Base-by-base conservation (phyloP, 92 coral and sea anemone genomes). In the Palythoa caribaeorum region DNA sequence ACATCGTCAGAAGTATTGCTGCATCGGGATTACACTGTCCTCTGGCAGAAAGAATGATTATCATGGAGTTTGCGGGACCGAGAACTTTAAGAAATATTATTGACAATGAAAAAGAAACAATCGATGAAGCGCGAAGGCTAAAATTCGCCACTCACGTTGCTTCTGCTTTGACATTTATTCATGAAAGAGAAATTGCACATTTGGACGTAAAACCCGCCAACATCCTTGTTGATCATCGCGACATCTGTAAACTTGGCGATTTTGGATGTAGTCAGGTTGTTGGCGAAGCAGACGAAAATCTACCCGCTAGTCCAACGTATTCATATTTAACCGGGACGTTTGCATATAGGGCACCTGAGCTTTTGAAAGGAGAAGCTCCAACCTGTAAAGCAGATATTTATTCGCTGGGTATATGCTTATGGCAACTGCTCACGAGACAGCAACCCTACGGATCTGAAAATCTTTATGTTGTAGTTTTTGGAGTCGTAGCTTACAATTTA, bases 251-350 rank as follows among this genome's bases (percentile, higher is more conserved):
- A 91, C 88, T 97, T 35, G 96, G 99, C 7, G 99, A 97, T 87
- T 97, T 97, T 80, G 99, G 99, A 55, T 97, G 99, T 73, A 94
- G 98, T 68, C 99, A 95, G 87, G 88, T 94, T 68, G 94, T 97
- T 17, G 98, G 94, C 28, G 96, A 92, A 14, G 96, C 95, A 9
- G 95, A 93, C 47, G 96, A 92, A 9, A 92, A 95, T 86, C 91
- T 95, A 94, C 99, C 99, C 87, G 98, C 98, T 21, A 97, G 99
- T 62, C 99, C 99, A 16, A 97, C 99, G n/a, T 95, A 95, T 90
- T 94, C 99, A 4, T 94, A 93, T 62, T 85, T 97, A 86, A 94
- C 99, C 59, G 99, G 99, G 72, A 97, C 99, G 1, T 95, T 95
- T 77, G 95, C 99, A 66, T 97, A 97, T 73, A 89, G 99, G 21